Base-by-base conservation (phyloP, 1,140 invertebrate species). In the Cydia splendana region DNA sequence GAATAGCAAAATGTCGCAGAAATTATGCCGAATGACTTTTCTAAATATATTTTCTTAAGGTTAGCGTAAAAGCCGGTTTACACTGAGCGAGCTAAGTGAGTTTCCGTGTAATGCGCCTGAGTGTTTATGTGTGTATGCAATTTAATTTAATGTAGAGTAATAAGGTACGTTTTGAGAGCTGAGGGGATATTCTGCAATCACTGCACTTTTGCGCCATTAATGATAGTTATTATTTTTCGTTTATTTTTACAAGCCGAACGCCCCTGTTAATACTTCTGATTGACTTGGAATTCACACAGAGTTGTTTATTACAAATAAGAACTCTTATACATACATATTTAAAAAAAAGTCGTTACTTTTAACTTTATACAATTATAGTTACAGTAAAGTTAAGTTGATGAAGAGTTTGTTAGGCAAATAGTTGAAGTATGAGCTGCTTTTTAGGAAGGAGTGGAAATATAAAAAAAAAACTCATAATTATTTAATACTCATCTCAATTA, bases 31-130 rank as follows among this genome's bases (percentile, higher is more conserved):
- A 71, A 71, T 71, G 18, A 38, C 30, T 42, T 71, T 71, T 38
- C 67, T 71, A 71, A 71, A 71, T 71, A 42, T 71, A 71, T 5
- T 71, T 75, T 28, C 18, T 75, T 30, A 48, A 74, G 71, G 74
- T 57, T 48, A 28, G 24, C 24, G 7, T 62, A 62, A 24, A 53
- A 62, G 28, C 45, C 34, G 15, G 42, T 62, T 62, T 24, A 34
- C 74, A 75, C 74, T 28, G 42, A 38, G 34, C 38, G n/a, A 18
- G 10, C 48, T 53, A 75, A 75, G 74, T 75, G 74, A 51, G 48
- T 51, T 51, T 75, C 20, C 74, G 45, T 75, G 74, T 75, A 24
- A 57, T 34, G 13, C 65, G 34, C 30, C 30, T n/a, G 28, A 34
- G 65, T 69, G 65, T 69, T 65, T 67, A 34, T 15, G 65, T 71